Conservation (phyloP, 2,888 invertebrate species). For the Plagodis dolabraria region DNA sequence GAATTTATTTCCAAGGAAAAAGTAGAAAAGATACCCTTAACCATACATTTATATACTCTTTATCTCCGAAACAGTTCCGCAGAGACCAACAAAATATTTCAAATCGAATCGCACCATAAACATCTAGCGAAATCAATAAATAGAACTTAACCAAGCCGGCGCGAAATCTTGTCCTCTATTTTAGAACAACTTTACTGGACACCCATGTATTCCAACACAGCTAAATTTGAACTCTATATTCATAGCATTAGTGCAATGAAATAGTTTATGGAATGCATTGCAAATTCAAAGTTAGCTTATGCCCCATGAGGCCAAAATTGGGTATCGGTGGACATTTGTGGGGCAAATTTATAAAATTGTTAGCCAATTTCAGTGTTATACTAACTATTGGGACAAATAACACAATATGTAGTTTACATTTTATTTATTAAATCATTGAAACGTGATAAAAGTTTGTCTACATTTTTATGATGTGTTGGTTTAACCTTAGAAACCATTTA, state of each 20-base stretch:
- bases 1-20: constrained; percentile 9
- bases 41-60: constrained; percentile 26
- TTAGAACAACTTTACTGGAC: constrained; percentile 18
- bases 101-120: constrained; percentile 39
- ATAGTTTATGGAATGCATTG: constrained; percentile 3
- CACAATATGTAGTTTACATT: constrained; percentile 3
- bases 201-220: not conserved
- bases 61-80: constrained; percentile 23
- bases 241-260: constrained; percentile 4
- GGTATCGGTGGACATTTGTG: constrained; percentile 40
- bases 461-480: too few relatives aligned
- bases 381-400: constrained; percentile 34
- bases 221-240: constrained; percentile 19
- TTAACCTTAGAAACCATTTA: too few relatives aligned
- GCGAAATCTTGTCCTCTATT: constrained; percentile 39
- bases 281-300: constrained; percentile 30
- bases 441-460: too few relatives aligned
- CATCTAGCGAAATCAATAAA: constrained; percentile 42
- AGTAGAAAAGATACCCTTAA: constrained; percentile 10
- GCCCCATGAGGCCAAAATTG: constrained; percentile 43
- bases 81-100: constrained; percentile 36
- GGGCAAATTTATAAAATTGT: constrained; percentile 42
- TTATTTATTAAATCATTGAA: too few relatives aligned
- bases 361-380: constrained; percentile 41
- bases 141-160: constrained; percentile 41